phyloP scores from a whole-genome alignment of 2,113 vertebrate genomes.

The Tapirus terrestris region DNA sequence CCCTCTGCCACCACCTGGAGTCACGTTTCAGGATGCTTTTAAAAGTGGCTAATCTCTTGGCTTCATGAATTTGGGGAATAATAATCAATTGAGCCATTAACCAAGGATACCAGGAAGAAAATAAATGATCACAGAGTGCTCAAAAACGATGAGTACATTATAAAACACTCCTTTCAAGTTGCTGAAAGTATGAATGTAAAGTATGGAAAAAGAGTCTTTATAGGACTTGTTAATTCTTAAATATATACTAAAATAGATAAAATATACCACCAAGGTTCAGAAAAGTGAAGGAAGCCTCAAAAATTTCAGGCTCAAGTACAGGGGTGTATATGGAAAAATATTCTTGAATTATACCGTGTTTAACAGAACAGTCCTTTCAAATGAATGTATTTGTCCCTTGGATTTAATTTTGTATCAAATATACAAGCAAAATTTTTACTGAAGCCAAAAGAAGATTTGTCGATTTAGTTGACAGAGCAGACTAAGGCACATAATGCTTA shows the following conservation, averaged over 20 bases:
- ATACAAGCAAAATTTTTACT: background rate
- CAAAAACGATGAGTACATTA: background rate
- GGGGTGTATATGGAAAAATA: background rate
- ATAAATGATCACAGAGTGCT: background rate
- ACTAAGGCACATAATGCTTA: background rate
- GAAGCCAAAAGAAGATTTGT: background rate
- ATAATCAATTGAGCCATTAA: constrained; percentile 27
- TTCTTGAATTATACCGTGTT: background rate
- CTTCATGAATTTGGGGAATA: background rate
- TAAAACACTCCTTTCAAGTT: background rate
- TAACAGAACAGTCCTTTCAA: background rate
- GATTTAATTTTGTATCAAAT: background rate
- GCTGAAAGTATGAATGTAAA: background rate
- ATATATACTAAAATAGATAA: constrained; percentile 18
- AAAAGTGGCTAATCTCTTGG: constrained; percentile 21
- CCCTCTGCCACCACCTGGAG: background rate
- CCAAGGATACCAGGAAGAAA: constrained; percentile 21
- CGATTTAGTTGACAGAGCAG: background rate
- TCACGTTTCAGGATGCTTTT: constrained; percentile 6
- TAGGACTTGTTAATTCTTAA: constrained; percentile 18
- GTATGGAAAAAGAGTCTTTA: background rate
- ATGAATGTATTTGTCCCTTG: background rate
- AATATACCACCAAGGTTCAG: background rate
- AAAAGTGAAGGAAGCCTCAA: background rate
- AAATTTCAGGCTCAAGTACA: background rate